Evolutionary conservation across 2,113 vertebrate species (phyloP), one percentile per base, ranked within the genome.

Genomic region (Entomyzon cyanotis): DNA sequence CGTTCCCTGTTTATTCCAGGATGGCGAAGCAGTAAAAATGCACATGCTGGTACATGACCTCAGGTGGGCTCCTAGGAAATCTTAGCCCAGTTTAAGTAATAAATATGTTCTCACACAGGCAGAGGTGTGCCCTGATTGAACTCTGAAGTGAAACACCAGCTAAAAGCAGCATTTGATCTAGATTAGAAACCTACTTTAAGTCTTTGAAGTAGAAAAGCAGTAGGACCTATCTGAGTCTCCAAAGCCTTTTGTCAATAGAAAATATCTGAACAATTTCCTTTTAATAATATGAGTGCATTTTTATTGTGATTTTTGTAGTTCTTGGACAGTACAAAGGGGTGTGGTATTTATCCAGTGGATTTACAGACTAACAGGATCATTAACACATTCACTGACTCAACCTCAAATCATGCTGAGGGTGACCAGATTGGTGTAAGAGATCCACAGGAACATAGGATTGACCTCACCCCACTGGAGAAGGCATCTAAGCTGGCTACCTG

Each of bases 141-240:
- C 83, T 90, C 88, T 64, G 25, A 68, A 68, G 58, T 90, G 60
- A 95, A 97, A 77, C 46, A 76, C 47, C 59, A 65, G 63, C 83
- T 92, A 86, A 91, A 93, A 93, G 64, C 59, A 71, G 58, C 73
- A 92, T 90, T 94, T 84, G 64, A 87, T 94, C 83, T 87, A 88
- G 76, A 81, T 92, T 90, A 94, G 86, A 92, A 94, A 77, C 52
- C n/a, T 52, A 78, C 69, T 94, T 88, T 60, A 81, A 80, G n/a
- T 33, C 44, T 90, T 91, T 81, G 52, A 96, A 84, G 52, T 75
- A 86, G 59, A 88, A 92, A 87, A 93, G 52, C 62, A 71, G 73
- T 56, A 87, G 80, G 65, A 84, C 58, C 62, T 73, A 90, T 75
- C 60, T n/a, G 49, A 92, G 47, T 33, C 90, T 89, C 73, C 85